These are phyloP conservation scores for Nettapus auritus DNA, from an alignment of 2,113 vertebrate species.

Conservation along the genomic window DNA sequence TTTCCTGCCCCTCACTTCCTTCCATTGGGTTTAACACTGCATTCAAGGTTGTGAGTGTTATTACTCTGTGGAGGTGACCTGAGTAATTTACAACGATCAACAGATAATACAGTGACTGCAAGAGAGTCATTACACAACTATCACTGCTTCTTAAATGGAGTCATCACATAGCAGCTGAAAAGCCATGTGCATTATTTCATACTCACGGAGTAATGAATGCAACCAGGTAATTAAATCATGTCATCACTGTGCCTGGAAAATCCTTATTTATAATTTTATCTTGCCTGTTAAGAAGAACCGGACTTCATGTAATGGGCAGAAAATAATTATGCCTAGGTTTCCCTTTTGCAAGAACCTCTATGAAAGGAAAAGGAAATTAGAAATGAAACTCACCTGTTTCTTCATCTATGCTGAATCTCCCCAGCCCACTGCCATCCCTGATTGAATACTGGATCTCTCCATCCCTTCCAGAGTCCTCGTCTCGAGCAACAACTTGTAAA, in stretches of 20 bases:
- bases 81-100: slow-evolving; percentile 26
- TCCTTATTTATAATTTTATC: background rate
- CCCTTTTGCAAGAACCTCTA: background rate
- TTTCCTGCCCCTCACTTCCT: slow-evolving; percentile 55
- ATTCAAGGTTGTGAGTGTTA: slow-evolving; percentile 42
- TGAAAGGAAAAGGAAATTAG: background rate
- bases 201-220: background rate
- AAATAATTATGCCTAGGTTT: background rate
- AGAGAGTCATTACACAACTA: background rate
- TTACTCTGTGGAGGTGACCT: background rate
- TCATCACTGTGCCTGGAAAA: background rate
- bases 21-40: background rate
- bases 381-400: slow-evolving; percentile 88
- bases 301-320: background rate
- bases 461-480: slow-evolving; percentile 91
- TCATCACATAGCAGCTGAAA: background rate
- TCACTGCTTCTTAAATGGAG: slow-evolving; percentile 23
- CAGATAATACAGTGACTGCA: background rate
- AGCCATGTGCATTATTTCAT: background rate
- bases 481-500: slow-evolving; percentile 87
- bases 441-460: slow-evolving; percentile 96
- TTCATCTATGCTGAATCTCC: slow-evolving; percentile 93
- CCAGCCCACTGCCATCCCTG: slow-evolving; percentile 93
- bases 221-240: slow-evolving; percentile 25
- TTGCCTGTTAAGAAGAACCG: background rate